Base-by-base conservation (phyloP, 1,140 invertebrate genomes). In the Magallana ariakensis region DNA sequence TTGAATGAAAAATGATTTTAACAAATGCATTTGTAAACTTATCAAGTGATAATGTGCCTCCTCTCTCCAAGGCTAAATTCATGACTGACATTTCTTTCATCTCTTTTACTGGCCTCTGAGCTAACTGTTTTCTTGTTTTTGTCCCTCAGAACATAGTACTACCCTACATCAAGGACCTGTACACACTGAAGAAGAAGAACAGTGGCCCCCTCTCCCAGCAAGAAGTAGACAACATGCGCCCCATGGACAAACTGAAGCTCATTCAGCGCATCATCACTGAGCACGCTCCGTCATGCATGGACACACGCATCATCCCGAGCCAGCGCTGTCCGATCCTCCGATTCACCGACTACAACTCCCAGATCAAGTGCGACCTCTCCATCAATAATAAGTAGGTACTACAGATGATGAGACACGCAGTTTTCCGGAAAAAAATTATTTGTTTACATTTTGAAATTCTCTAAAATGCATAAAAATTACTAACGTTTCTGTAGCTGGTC, bases 361-460 rank as follows among this genome's bases (percentile, higher is more conserved):
- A 90, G 58, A 90, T 93, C 70, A 94, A 92, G 87, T 93, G 93
- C 91, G 94, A 94, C 62, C 87, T 94, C 8, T 93, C 92, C 13
- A 84, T 94, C 26, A 93, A 94, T 84, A 94, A 94, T 91, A 93
- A 91, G 94, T 93, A 87, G 89, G 86, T 87, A 15, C 60, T 19
- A 2, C 19, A 62, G 15, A 62, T 19, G 2, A 19, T 62, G 2
- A 62, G 8, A 62, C 19, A 19, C 33, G 2, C 33, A 46, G 5
- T 46, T 46, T 46, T 46, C 33, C 5, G 2, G 5, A 46, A 46
- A 46, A 46, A 46, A n/a, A n/a, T n/a, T 46, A 46, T 46, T 46
- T 46, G n/a, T 46, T 46, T 4, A 46, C 33, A 46, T 46, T 46
- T 46, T 46, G 33, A 46, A 46, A 46, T 46, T n/a, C 33, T 46